A percentile compares a stretch with the other conserved stretches of the same genome.
These are phyloP conservation scores for Drosophila subpulchrella DNA, from an alignment of 1,140 invertebrate genomes.

Conservation along the genomic window DNA sequence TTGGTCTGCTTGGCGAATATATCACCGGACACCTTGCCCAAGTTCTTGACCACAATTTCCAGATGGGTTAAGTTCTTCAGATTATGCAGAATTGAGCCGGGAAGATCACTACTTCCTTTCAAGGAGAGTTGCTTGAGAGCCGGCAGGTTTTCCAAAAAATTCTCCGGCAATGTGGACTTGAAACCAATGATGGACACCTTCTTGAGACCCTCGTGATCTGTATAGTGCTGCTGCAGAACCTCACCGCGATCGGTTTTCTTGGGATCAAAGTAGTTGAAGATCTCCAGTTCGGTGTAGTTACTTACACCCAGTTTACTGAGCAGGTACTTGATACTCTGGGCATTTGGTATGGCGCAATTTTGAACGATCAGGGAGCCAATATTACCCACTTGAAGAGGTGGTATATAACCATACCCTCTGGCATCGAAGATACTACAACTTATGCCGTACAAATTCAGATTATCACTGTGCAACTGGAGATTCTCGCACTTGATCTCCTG, in stretches of 20 bases:
- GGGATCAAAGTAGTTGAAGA: constrained; percentile 62
- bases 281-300: constrained; percentile 61
- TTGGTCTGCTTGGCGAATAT: constrained; percentile 62
- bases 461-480: constrained; percentile 51
- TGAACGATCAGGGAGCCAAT: constrained; percentile 46
- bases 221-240: constrained; percentile 59
- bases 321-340: constrained; percentile 43
- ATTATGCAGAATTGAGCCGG: constrained; percentile 50
- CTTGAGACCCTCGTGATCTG: constrained; percentile 52
- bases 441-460: constrained; percentile 47
- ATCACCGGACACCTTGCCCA: constrained; percentile 59
- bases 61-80: constrained; percentile 44
- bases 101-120: constrained; percentile 60
- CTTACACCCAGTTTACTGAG: constrained; percentile 54
- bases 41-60: constrained; percentile 57
- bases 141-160: constrained; percentile 52
- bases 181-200: constrained; percentile 52
- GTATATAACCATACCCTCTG: constrained; percentile 60
- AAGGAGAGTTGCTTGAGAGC: constrained; percentile 50
- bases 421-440: constrained; percentile 62
- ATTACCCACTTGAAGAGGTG: constrained; percentile 50
- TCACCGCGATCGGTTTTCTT: constrained; percentile 59
- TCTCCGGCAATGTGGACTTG: constrained; percentile 49
- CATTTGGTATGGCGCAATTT: constrained; percentile 65
- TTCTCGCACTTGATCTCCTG: constrained; percentile 70